Conservation (phyloP, 1,140 invertebrate genomes). For the Gryon sp. region DNA sequence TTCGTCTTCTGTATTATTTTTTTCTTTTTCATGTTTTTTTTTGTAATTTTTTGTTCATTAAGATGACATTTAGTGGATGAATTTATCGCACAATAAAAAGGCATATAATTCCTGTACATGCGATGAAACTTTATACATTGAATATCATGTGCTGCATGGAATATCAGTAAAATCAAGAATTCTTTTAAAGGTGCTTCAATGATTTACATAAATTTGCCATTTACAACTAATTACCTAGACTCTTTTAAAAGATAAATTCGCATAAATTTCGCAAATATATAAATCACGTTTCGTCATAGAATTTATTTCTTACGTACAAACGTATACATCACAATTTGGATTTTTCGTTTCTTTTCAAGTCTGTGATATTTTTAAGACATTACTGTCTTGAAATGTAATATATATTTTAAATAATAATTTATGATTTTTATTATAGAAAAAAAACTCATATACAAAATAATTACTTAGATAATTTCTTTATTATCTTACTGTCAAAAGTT, state of each 20-base stretch:
- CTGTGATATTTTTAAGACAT: not conserved
- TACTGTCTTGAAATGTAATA: no score
- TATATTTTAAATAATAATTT: no score
- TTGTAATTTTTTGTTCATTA: not conserved
- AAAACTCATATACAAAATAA: no score
- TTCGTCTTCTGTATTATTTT: constrained; percentile 5
- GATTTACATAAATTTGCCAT: constrained; percentile 21
- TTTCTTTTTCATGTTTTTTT: constrained; percentile 1
- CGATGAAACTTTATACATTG: not conserved
- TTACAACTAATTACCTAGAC: constrained; percentile 31
- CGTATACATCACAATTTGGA: constrained; percentile 41
- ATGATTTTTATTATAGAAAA: no score
- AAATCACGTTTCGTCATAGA: constrained; percentile 30
- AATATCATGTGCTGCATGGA: constrained; percentile 25
- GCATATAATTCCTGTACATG: not conserved
- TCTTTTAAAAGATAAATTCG: constrained; percentile 21
- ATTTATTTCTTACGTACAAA: constrained; percentile 23
- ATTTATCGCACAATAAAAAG: constrained; percentile 26
- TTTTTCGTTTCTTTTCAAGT: not conserved
- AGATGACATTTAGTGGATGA: constrained; percentile 15
- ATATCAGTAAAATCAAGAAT: constrained; percentile 16
- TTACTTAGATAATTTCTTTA: no score
- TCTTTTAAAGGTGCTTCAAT: constrained; percentile 14
- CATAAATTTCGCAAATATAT: constrained; percentile 15
- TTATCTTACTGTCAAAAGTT: no score